Evolutionary conservation across 2,797 vertebrate species (phyloP).

Genomic region (Clarias platycephalus): DNA sequence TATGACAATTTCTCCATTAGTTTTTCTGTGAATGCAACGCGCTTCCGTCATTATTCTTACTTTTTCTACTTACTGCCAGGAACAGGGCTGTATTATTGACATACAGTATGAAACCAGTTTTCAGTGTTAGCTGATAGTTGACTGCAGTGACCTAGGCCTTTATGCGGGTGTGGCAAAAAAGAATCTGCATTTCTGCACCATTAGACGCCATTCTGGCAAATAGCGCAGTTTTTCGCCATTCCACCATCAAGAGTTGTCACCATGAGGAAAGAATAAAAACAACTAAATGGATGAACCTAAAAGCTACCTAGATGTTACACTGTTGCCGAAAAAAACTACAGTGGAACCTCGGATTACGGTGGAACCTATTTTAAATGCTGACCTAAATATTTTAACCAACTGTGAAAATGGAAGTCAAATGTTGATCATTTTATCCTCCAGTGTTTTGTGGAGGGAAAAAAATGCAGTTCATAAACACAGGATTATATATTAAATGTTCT

Average conservation of each 20-base stretch:
- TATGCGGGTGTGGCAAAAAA: background rate
- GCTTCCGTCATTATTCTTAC: background rate
- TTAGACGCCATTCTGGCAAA: background rate
- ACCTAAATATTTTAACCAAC: background rate
- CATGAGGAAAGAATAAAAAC: background rate
- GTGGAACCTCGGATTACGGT: too few species aligned
- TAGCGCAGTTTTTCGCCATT: background rate
- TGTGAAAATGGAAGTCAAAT: background rate
- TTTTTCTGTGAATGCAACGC: background rate
- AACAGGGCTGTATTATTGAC: background rate
- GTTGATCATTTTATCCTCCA: background rate
- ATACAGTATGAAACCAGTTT: background rate
- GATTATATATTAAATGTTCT: too few species aligned
- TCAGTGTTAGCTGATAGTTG: too few species aligned
- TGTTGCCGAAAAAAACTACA: background rate
- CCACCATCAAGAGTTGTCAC: background rate
- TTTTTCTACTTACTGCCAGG: background rate
- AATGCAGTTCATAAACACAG: background rate
- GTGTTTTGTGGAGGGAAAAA: background rate
- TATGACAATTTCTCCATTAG: too few species aligned
- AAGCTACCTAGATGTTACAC: background rate
- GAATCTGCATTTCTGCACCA: background rate
- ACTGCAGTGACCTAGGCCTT: background rate
- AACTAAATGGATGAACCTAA: background rate
- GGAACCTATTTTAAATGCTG: background rate